Evolutionary conservation across 2,113 vertebrate species (phyloP).

Genomic region (Cinclus cinclus): DNA sequence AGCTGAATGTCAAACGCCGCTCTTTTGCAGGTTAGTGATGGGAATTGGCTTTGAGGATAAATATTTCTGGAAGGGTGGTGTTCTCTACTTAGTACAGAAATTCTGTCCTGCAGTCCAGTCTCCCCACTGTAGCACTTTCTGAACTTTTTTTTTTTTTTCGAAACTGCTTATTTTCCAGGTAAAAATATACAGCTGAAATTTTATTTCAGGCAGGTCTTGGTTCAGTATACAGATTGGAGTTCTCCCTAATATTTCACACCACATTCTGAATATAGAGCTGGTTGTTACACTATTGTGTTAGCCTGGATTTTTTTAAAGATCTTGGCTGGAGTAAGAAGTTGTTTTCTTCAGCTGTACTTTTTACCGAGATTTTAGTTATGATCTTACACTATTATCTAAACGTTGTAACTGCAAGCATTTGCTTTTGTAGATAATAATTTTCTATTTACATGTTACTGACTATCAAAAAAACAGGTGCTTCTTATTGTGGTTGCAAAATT

Average conservation of each 20-base stretch:
- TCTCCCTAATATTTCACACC: neutral
- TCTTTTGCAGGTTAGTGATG: conserved; percentile 87
- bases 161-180: neutral
- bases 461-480: neutral
- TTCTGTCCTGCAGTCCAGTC: neutral
- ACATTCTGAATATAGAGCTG: neutral
- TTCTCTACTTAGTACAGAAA: neutral
- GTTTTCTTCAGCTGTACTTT: neutral
- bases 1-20: conserved; percentile 85
- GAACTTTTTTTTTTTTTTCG: neutral
- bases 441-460: neutral
- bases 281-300: neutral
- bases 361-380: neutral
- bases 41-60: neutral
- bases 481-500: neutral
- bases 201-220: neutral
- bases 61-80: neutral
- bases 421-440: neutral
- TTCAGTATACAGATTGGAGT: neutral
- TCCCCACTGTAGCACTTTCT: neutral
- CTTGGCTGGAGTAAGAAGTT: neutral
- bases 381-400: neutral
- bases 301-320: neutral
- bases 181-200: neutral
- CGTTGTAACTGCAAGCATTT: neutral